Percentiles rank a stretch among this genome's conserved stretches.
Conservation (phyloP, 2,888 invertebrate species). For the Gastrophysa polygoni region DNA sequence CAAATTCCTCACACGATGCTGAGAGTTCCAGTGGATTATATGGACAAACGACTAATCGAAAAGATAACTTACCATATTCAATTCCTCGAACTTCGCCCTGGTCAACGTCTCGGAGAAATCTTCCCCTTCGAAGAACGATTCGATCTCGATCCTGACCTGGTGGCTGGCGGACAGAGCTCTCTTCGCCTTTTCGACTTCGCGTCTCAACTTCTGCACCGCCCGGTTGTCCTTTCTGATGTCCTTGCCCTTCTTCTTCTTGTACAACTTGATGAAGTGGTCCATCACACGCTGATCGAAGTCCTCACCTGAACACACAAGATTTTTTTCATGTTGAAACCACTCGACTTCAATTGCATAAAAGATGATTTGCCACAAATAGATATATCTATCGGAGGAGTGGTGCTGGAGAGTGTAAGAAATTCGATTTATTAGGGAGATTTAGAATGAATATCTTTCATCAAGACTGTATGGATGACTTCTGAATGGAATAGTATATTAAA, state of each 20-base stretch:
- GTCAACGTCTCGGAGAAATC: constrained; percentile 98
- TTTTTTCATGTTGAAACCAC: too few relatives aligned
- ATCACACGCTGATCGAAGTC: constrained; percentile 98
- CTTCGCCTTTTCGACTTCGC: constrained; percentile 98
- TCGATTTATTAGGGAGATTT: too few relatives aligned
- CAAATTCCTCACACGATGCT: too few relatives aligned
- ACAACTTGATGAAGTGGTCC: constrained; percentile 95
- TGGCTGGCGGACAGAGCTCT: constrained; percentile 92
- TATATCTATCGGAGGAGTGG: too few relatives aligned
- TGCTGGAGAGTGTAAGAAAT: too few relatives aligned
- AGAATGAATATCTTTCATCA: too few relatives aligned
- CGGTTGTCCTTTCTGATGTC: constrained; percentile 89
- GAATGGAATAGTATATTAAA: too few relatives aligned
- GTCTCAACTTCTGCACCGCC: constrained; percentile 93
- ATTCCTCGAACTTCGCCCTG: constrained; percentile 97
- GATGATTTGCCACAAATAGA: too few relatives aligned
- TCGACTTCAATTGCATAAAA: too few relatives aligned
- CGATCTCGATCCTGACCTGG: constrained; percentile 97
- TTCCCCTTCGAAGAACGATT: constrained; percentile 97
- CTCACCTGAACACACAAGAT: constrained; percentile 62
- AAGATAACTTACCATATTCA: constrained; percentile 79
- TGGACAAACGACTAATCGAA: background rate
- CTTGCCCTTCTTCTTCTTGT: constrained; percentile 98
- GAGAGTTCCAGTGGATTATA: too few relatives aligned
- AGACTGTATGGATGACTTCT: too few relatives aligned